Conservation (phyloP, 2,888 invertebrate species). For the Diadegma fenestrale region DNA sequence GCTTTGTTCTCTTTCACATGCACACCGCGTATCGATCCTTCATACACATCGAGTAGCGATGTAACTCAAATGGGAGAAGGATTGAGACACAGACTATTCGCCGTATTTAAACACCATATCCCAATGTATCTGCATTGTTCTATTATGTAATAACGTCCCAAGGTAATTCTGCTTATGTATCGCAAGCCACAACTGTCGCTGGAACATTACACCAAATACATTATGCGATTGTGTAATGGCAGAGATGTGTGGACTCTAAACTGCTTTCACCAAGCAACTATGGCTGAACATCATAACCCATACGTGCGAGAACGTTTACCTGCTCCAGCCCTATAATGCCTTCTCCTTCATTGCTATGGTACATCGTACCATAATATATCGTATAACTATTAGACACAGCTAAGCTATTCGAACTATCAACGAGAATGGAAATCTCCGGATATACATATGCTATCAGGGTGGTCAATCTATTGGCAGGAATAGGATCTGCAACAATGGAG, state of each 20-base stretch:
- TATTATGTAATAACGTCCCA: constrained; percentile 23
- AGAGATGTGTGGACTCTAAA: constrained; percentile 28
- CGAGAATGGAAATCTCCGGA: constrained; percentile 10
- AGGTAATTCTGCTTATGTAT: constrained; percentile 13
- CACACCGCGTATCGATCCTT: neutral
- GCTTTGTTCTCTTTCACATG: neutral
- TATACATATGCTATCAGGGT: neutral
- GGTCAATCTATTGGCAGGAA: constrained; percentile 21
- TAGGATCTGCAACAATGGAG: neutral
- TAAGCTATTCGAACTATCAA: constrained; percentile 55
- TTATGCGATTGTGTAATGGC: neutral
- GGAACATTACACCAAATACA: constrained; percentile 28
- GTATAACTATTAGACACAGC: constrained; percentile 53
- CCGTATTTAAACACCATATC: constrained; percentile 1
- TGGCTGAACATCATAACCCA: constrained; percentile 26
- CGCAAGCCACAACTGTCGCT: neutral
- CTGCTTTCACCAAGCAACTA: constrained; percentile 38
- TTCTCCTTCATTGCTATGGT: constrained; percentile 33
- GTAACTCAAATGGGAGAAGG: neutral
- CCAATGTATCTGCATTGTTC: constrained; percentile 7
- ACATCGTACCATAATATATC: constrained; percentile 48
- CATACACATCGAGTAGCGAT: neutral
- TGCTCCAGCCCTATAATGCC: constrained; percentile 1
- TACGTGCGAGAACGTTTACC: constrained; percentile 33
- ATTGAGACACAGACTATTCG: neutral